Percentiles rank a stretch among this genome's conserved stretches.
phyloP scores from a whole-genome alignment of 1,140 invertebrate species.

The Teleopsis dalmanni region DNA sequence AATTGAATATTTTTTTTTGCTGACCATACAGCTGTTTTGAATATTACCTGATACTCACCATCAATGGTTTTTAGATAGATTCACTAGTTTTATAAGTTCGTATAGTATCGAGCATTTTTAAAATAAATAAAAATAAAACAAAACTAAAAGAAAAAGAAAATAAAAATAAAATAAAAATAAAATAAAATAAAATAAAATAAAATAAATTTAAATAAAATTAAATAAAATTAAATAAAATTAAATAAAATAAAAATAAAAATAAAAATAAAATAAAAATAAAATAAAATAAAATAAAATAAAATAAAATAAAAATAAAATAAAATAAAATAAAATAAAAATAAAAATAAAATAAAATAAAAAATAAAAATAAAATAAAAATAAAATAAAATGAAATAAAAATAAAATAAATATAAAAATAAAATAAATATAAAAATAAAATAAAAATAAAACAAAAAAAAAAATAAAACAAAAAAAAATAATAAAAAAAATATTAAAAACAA shows the following conservation, averaged over 20 bases:
- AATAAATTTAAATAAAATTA: neutral
- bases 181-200: neutral
- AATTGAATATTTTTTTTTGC: no score
- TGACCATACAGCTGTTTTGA: no score
- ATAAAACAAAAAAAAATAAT: neutral
- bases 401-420: neutral
- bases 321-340: neutral
- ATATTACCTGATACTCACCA: no score
- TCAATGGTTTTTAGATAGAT: no score
- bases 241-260: neutral
- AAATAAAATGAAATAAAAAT: neutral
- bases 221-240: neutral
- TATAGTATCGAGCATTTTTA: no score
- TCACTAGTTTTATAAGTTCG: no score
- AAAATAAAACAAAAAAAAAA: neutral
- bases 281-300: neutral
- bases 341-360: neutral
- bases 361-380: neutral
- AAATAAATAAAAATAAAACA: neutral
- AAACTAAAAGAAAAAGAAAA: neutral
- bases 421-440: neutral
- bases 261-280: neutral
- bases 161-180: neutral
- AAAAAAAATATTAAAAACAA: neutral
- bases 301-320: neutral